Evolutionary conservation across 2,113 vertebrate genomes (phyloP).

Genomic region (Hyperoodon ampullatus): DNA sequence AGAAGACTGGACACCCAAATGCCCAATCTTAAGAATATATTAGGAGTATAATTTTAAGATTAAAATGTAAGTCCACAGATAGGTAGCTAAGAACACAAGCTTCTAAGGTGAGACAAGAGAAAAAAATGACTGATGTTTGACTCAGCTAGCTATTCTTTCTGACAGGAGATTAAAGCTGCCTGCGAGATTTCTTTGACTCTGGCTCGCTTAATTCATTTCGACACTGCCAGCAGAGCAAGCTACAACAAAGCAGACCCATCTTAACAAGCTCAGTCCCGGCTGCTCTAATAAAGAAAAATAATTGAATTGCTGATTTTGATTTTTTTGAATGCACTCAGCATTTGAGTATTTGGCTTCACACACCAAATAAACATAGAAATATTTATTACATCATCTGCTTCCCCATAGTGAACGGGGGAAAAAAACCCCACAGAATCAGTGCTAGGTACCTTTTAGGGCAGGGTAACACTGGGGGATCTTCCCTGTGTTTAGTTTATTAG

Average conservation of each 20-base stretch:
- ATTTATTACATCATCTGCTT: slow-evolving; percentile 36
- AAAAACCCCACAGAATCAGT: neutral
- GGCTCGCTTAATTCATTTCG: slow-evolving; percentile 79
- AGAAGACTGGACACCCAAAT: neutral
- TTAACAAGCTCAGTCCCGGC: slow-evolving; percentile 67
- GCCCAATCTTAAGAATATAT: neutral
- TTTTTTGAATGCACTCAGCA: slow-evolving; percentile 51
- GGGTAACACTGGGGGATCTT: neutral
- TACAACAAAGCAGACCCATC: slow-evolving; percentile 62
- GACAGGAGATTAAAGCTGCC: slow-evolving; percentile 69
- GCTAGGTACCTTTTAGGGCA: neutral
- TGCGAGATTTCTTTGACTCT: slow-evolving; percentile 59
- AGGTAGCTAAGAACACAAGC: slow-evolving; percentile 40
- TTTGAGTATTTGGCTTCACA: slow-evolving; percentile 51
- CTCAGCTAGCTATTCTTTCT: slow-evolving; percentile 60
- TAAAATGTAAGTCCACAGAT: slow-evolving; percentile 53
- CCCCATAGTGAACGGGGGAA: neutral
- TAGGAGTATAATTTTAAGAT: slow-evolving; percentile 49
- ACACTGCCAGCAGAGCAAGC: slow-evolving; percentile 66
- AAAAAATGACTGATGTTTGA: slow-evolving; percentile 38
- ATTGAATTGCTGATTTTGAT: slow-evolving; percentile 78
- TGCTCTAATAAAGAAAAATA: slow-evolving; percentile 75
- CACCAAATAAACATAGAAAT: slow-evolving; percentile 63
- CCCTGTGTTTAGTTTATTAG: neutral
- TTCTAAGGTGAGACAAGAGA: slow-evolving; percentile 51